Evolutionary conservation across 1,140 invertebrate genomes (phyloP).

Genomic region (Marisa cornuarietis): DNA sequence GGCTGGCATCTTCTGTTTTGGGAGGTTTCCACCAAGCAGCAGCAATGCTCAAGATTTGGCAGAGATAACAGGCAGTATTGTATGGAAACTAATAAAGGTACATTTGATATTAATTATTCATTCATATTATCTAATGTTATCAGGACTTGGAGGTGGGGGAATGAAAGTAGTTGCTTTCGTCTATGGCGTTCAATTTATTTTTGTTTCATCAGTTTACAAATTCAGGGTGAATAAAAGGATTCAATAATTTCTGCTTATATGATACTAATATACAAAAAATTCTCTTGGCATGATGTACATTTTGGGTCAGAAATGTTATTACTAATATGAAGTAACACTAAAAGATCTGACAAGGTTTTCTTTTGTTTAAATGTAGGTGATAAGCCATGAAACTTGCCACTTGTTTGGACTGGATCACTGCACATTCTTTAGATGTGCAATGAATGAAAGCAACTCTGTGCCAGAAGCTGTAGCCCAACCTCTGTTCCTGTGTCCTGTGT

Average conservation of each 20-base stretch:
- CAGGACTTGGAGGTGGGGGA: too few relatives aligned
- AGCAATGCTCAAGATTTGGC: conserved; percentile 34
- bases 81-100: conserved; percentile 59
- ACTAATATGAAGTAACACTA: not conserved
- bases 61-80: conserved; percentile 38
- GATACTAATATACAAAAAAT: not conserved
- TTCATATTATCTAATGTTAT: too few relatives aligned
- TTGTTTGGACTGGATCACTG: conserved; percentile 56
- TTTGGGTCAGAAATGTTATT: not conserved
- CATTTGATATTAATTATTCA: too few relatives aligned
- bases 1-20: conserved; percentile 54
- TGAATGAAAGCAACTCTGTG: conserved; percentile 56
- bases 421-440: conserved; percentile 51
- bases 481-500: conserved; percentile 56
- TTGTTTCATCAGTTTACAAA: too few relatives aligned
- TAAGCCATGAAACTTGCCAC: conserved; percentile 55
- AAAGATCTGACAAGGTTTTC: not conserved
- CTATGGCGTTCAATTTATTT: too few relatives aligned
- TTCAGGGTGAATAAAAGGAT: not conserved
- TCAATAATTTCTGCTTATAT: not conserved
- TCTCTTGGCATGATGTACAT: not conserved
- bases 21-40: conserved; percentile 47
- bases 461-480: conserved; percentile 50
- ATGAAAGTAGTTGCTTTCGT: too few relatives aligned
- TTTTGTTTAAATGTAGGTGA: conserved; percentile 37